Evolutionary conservation across 2,888 invertebrate species (phyloP).

Genomic region (Anoncus sp.): DNA sequence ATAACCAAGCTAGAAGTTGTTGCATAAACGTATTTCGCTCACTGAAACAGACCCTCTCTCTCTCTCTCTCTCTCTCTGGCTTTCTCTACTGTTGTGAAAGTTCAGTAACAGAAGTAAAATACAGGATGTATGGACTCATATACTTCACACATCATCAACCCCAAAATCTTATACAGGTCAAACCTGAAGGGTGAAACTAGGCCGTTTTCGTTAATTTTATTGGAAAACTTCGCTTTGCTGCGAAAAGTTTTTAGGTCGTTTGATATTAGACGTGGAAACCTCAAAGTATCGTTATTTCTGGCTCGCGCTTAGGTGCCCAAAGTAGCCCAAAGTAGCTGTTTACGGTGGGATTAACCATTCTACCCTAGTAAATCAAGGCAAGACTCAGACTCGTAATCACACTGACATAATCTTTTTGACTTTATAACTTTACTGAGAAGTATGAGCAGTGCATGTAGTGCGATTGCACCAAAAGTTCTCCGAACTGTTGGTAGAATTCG

Average conservation of each 20-base stretch:
- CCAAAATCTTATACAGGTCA: background rate
- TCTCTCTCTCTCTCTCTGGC: background rate
- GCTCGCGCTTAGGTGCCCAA: too few relatives aligned
- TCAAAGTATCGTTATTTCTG: slow-evolving; percentile 28
- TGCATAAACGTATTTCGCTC: slow-evolving; percentile 19
- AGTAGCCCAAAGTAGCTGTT: background rate
- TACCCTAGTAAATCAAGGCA: background rate
- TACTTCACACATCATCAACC: slow-evolving; percentile 15
- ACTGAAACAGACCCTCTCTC: slow-evolving; percentile 12
- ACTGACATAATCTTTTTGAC: background rate
- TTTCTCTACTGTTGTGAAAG: slow-evolving; percentile 7
- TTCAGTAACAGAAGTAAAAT: slow-evolving; percentile 12
- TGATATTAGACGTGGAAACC: slow-evolving; percentile 24
- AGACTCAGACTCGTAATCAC: too few relatives aligned
- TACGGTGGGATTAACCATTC: background rate
- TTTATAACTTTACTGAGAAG: background rate
- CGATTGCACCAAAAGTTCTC: too few relatives aligned
- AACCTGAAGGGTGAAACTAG: slow-evolving; percentile 12
- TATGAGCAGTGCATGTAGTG: too few relatives aligned
- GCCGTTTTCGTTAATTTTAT: slow-evolving; percentile 17
- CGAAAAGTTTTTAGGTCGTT: slow-evolving; percentile 11
- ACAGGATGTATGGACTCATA: slow-evolving; percentile 9
- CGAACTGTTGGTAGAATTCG: background rate
- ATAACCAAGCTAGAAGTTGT: slow-evolving; percentile 14
- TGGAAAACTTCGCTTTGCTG: slow-evolving; percentile 38